Base-by-base conservation (phyloP, 2,888 invertebrate species). In the Melanchra persicariae region DNA sequence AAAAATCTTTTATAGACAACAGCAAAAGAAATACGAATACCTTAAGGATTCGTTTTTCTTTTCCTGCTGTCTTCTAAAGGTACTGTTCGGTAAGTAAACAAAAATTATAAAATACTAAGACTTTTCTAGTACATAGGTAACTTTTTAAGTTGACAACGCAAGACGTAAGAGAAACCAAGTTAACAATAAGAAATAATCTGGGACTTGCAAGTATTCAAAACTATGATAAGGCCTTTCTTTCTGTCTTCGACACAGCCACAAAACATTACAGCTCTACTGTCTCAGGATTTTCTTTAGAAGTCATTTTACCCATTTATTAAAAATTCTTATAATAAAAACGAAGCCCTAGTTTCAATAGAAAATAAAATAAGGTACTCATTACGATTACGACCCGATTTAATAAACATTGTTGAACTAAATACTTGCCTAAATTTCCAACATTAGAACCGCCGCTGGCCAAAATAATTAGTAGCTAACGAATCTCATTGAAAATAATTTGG, bases 401-500 rank as follows among this genome's bases (percentile, higher is more conserved):
- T 45, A 63, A 59, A 69, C 62, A 73, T 77, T 82, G 49, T 72
- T 70, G 55, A 62, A 64, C 75, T 58, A 79, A 82, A 82, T 79
- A 74, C 65, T 55, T 58, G 70, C 70, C 55, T 17, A 70, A 40
- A 74, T 67, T 64, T 12, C 51, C 58, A 60, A 73, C 61, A 74
- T 70, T 79, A 2, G 15, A 68, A 67, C 66, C 57, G 77, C 83
- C 79, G 51, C 57, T 49, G 79, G 86, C 59, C 45, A 78, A 65
- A 37, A 78, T 77, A 81, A 81, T 84, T 84, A 82, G 62, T 64
- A 65, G 64, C 74, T 83, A 81, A 83, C 80, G 77, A 80, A 77
- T 67, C 73, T 70, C 77, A 75, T 79, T 83, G 72, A 76, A 78
- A 77, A 79, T 82, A 83, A 84, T 85, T 83, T 70, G 82, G 52